Conservation (phyloP, 1,140 invertebrate species). For the Adelges cooleyi region DNA sequence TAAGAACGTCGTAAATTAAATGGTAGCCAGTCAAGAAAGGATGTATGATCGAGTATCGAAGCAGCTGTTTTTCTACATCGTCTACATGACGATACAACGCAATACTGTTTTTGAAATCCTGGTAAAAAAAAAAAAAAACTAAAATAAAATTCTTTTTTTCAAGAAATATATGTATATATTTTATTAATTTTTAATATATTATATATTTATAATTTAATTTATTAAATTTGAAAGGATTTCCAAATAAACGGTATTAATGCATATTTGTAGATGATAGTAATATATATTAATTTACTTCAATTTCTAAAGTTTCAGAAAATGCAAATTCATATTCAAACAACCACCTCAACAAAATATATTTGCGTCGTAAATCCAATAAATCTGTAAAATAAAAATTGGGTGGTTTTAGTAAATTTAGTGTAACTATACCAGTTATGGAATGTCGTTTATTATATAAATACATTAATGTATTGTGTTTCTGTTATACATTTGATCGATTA, state of each 20-base stretch:
- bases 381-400: background rate
- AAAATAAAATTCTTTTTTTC: too few relatives aligned
- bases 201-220: too few relatives aligned
- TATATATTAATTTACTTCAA: background rate
- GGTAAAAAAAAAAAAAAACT: background rate
- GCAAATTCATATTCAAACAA: conserved; percentile 14
- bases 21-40: background rate
- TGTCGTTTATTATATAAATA: background rate
- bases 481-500: background rate
- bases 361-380: background rate
- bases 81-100: background rate
- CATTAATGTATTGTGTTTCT: too few relatives aligned
- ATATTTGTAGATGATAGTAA: background rate
- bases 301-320: background rate
- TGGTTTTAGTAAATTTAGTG: background rate
- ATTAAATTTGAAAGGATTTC: too few relatives aligned
- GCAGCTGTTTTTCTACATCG: conserved; percentile 9
- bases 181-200: too few relatives aligned
- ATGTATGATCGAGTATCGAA: background rate
- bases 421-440: background rate
- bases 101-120: conserved; percentile 13
- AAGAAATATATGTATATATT: too few relatives aligned
- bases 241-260: too few relatives aligned
- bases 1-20: background rate
- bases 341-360: conserved; percentile 1